Conservation (phyloP, 2,113 vertebrate species). For the Polyodon spathula region DNA sequence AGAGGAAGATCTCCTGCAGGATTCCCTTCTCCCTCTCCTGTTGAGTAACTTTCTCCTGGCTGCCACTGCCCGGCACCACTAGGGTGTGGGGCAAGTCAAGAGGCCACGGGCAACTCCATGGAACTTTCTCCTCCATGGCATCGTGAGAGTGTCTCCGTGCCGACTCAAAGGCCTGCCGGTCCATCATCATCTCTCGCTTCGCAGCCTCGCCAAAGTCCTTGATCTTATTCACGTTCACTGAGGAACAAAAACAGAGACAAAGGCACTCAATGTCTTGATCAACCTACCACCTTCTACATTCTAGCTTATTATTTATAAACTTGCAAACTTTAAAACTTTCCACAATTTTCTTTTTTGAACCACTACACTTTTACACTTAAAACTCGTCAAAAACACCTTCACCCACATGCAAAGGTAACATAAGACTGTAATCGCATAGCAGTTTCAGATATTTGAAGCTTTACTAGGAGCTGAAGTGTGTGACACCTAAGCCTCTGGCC, state of each 20-base stretch:
- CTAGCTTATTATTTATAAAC: too few species aligned
- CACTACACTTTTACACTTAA: too few species aligned
- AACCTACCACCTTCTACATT: too few species aligned
- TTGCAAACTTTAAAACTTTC: too few species aligned
- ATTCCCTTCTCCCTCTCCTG: slow-evolving; percentile 86
- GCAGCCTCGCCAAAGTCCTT: slow-evolving; percentile 93
- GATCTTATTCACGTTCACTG: slow-evolving; percentile 94
- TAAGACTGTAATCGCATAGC: too few species aligned
- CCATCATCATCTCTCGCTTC: slow-evolving; percentile 85
- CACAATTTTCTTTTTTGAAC: too few species aligned
- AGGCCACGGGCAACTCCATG: slow-evolving; percentile 69
- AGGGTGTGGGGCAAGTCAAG: slow-evolving; percentile 61
- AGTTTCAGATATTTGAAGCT: too few species aligned
- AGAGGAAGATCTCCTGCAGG: slow-evolving; percentile 89
- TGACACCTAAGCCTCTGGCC: too few species aligned
- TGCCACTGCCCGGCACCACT: slow-evolving; percentile 65
- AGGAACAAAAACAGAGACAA: neutral
- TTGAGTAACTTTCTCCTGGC: slow-evolving; percentile 76
- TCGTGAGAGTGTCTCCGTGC: slow-evolving; percentile 81
- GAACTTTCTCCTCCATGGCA: slow-evolving; percentile 84
- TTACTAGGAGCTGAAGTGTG: too few species aligned
- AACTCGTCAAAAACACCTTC: too few species aligned
- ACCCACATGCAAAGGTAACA: too few species aligned
- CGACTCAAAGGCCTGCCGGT: slow-evolving; percentile 84
- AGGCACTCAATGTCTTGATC: neutral